Conservation (phyloP, 2,888 invertebrate species). For the Andrena praecox region DNA sequence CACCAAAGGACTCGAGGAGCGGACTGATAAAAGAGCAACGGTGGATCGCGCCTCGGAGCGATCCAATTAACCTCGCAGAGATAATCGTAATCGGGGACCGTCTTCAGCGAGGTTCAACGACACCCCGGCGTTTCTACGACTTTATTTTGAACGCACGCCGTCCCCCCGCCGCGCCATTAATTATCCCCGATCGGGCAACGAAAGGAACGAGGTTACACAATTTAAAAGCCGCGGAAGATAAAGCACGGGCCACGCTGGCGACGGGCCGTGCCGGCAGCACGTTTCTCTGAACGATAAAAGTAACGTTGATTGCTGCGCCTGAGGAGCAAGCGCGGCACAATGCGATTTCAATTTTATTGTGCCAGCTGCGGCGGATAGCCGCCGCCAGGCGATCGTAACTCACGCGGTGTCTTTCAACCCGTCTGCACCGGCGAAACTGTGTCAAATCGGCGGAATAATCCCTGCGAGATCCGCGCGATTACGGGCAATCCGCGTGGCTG, state of each 20-base stretch:
- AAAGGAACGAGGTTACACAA: slow-evolving; percentile 51
- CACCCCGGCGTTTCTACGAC: slow-evolving; percentile 15
- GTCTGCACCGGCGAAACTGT: slow-evolving; percentile 78
- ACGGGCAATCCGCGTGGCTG: slow-evolving; percentile 10
- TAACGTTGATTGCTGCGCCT: slow-evolving; percentile 74
- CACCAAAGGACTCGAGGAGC: neutral
- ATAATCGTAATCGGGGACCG: slow-evolving; percentile 30
- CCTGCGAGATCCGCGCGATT: slow-evolving; percentile 37
- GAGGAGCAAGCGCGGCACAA: slow-evolving; percentile 71
- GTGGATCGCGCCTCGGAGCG: slow-evolving; percentile 22
- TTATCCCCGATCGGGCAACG: slow-evolving; percentile 46
- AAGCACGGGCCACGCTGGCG: slow-evolving; percentile 37
- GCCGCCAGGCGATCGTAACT: slow-evolving; percentile 74
- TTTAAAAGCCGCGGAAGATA: slow-evolving; percentile 52
- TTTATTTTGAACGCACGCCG: slow-evolving; percentile 21
- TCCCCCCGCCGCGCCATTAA: slow-evolving; percentile 35
- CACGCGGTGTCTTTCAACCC: slow-evolving; percentile 78
- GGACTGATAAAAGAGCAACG: neutral
- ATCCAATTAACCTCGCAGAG: slow-evolving; percentile 30
- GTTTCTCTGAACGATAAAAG: slow-evolving; percentile 80
- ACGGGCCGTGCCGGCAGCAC: slow-evolving; percentile 38
- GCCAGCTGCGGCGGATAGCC: slow-evolving; percentile 79
- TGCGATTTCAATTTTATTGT: slow-evolving; percentile 81
- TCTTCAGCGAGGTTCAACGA: slow-evolving; percentile 34
- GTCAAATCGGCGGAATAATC: slow-evolving; percentile 75